Evolutionary conservation across 1,140 invertebrate genomes (phyloP).

Genomic region (Caenorhabditis tropicalis): DNA sequence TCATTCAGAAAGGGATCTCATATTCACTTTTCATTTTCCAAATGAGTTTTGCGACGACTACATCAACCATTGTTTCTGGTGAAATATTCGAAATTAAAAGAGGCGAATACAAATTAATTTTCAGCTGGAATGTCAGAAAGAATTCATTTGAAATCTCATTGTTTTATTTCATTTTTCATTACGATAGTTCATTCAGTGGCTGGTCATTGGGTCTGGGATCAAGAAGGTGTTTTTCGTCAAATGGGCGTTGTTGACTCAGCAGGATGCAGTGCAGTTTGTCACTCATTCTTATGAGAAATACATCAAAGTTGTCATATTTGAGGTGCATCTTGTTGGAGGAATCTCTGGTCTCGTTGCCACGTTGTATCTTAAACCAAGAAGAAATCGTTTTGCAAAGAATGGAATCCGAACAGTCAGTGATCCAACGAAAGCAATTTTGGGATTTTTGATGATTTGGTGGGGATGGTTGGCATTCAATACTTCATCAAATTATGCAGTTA

Average conservation of each 20-base stretch:
- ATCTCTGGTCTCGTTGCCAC: constrained; percentile 83
- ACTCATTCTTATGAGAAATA: neutral
- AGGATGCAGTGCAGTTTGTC: constrained; percentile 75
- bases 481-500: constrained; percentile 78
- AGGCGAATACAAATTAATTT: constrained; percentile 12
- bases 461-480: constrained; percentile 93
- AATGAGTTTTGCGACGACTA: constrained; percentile 73
- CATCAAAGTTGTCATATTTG: neutral
- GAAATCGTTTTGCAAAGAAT: constrained; percentile 84
- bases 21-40: constrained; percentile 73
- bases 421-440: constrained; percentile 88
- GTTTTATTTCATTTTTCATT: constrained; percentile 86
- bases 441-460: constrained; percentile 87
- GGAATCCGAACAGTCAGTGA: constrained; percentile 82
- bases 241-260: constrained; percentile 87
- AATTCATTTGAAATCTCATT: constrained; percentile 88
- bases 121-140: constrained; percentile 75
- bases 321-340: constrained; percentile 87
- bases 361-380: constrained; percentile 85
- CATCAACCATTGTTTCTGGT: constrained; percentile 74
- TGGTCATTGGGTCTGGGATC: constrained; percentile 80
- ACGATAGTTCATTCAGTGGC: constrained; percentile 86
- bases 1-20: constrained; percentile 63
- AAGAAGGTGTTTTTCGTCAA: constrained; percentile 83
- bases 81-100: neutral